Conservation (phyloP, 2,888 invertebrate genomes). For the Plebejus argus region DNA sequence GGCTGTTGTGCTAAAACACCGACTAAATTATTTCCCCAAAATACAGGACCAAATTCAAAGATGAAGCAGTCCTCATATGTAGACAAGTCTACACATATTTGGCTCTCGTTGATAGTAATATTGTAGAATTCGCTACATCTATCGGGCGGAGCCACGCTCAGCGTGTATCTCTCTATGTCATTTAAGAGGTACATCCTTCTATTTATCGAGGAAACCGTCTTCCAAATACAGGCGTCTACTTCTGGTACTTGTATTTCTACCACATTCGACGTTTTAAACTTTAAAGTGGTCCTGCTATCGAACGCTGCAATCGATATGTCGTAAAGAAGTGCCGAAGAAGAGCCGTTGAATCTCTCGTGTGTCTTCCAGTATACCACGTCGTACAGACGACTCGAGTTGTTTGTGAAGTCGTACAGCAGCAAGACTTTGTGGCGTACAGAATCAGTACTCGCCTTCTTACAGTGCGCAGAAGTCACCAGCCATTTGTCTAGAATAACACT, state of each 20-base stretch:
- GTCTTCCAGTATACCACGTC: constrained; percentile 63
- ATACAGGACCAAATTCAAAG: constrained; percentile 69
- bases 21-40: constrained; percentile 54
- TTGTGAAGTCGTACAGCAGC: constrained; percentile 57
- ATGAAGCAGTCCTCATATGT: constrained; percentile 63
- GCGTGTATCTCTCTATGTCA: constrained; percentile 55
- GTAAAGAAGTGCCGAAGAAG: constrained; percentile 47
- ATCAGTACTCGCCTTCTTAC: constrained; percentile 51
- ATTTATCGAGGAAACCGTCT: constrained; percentile 66
- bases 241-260: constrained; percentile 45
- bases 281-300: constrained; percentile 50
- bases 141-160: constrained; percentile 44
- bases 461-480: constrained; percentile 68
- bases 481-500: constrained; percentile 63
- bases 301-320: constrained; percentile 69
- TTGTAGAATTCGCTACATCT: constrained; percentile 60
- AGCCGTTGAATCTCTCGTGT: constrained; percentile 58
- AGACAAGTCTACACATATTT: constrained; percentile 62
- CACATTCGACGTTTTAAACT: constrained; percentile 54
- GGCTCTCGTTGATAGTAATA: constrained; percentile 52
- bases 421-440: constrained; percentile 55
- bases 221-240: constrained; percentile 62
- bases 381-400: constrained; percentile 58
- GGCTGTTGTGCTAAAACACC: constrained; percentile 61
- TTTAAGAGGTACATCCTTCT: constrained; percentile 62